Base-by-base conservation (phyloP, 2,888 invertebrate species). In the Anthophora plumipes region DNA sequence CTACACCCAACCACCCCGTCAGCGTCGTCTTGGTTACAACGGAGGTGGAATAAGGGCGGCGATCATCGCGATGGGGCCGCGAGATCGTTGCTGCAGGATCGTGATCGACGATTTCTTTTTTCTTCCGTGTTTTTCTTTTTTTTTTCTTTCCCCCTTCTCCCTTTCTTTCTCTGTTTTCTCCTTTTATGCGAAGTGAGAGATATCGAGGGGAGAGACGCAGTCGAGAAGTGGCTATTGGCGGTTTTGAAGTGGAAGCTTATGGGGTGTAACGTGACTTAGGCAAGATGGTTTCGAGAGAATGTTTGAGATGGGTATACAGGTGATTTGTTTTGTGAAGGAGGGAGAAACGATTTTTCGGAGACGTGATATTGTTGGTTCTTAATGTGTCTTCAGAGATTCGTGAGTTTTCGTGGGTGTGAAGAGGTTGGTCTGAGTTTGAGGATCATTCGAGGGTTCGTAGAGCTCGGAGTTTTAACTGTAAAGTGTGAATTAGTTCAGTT, bases 1-100 rank as follows among this genome's bases (percentile, higher is more conserved):
- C 71, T 54, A 60, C 75, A 71, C 43, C 60, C 48, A 11, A 31
- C 31, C 31, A 31, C 31, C 22, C 22, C 14, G 31, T 31, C n/a
- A n/a, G 50, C 81, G 71, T 80, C 82, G 80, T 76, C 76, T 80
- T 81, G 80, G 80, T 80, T 81, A 79, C 80, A 81, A 31, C 31
- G 31, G 31, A 31, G 31, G 31, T 20, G 46, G 66, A 80, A 80
- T 73, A 80, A 79, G 50, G 50, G 55, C 37, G 8, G 31, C 66
- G 76, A 77, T 74, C 54, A 39, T 48, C 25, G 66, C 52, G 25
- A 12, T 31, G 71, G 17, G 31, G 31, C 25, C 14, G 55, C 22
- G 67, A 76, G 77, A 77, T 77, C 77, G 76, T 75, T 60, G 76
- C 14, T 11, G 22, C 31, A 14, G 22, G 57, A 22, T 39, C 46